phyloP scores from a whole-genome alignment of 2,888 invertebrate genomes.

The Eudemis profundana region DNA sequence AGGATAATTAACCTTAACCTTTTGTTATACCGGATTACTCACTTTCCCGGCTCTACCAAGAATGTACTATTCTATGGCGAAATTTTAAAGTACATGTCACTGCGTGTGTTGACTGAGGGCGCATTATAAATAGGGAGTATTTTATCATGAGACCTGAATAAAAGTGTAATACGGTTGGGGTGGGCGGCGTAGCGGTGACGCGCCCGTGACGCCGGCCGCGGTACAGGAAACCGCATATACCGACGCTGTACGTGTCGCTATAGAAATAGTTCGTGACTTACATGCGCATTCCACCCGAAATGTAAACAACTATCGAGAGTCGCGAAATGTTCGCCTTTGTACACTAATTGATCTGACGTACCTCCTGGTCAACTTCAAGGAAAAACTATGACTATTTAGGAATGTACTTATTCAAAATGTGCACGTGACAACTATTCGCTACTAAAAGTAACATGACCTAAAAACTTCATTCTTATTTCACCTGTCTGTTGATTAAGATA shows the following conservation, averaged over 20 bases:
- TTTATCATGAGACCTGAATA: constrained; percentile 65
- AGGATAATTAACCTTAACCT: too few species aligned
- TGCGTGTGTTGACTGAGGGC: not conserved
- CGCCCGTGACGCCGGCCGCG: constrained; percentile 54
- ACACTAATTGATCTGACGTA: constrained; percentile 12
- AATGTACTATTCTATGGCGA: not conserved
- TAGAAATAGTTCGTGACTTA: constrained; percentile 80
- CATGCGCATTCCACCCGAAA: constrained; percentile 65
- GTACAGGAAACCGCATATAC: constrained; percentile 66
- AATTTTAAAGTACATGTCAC: too few species aligned
- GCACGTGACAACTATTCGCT: not conserved
- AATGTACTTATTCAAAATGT: not conserved
- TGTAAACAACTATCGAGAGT: constrained; percentile 63
- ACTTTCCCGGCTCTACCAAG: too few species aligned
- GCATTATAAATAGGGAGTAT: constrained; percentile 61
- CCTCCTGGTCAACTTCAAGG: not conserved
- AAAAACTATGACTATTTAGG: not conserved
- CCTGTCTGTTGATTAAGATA: not conserved
- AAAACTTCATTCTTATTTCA: too few species aligned
- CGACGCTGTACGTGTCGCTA: constrained; percentile 63
- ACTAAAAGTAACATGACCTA: too few species aligned
- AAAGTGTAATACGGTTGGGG: constrained; percentile 56
- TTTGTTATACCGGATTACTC: too few species aligned
- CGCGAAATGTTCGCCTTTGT: constrained; percentile 19
- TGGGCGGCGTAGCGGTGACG: constrained; percentile 55